Evolutionary conservation across 2,113 vertebrate genomes (phyloP).

Genomic region (Reinhardtius hippoglossoides): DNA sequence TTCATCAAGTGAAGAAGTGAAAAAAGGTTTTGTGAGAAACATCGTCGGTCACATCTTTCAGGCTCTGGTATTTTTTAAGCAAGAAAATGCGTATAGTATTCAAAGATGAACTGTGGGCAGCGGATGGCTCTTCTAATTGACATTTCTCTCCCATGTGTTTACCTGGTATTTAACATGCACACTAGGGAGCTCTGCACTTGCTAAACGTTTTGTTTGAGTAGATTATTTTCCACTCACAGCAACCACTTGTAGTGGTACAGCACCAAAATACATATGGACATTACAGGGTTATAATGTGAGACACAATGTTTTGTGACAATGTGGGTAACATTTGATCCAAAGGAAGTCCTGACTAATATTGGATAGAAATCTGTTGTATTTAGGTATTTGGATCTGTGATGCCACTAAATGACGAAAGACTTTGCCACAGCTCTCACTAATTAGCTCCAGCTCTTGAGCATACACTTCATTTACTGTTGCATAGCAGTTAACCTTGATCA

Average conservation of each 20-base stretch:
- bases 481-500: not conserved
- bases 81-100: not conserved
- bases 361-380: not conserved
- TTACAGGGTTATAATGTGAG: constrained; percentile 1
- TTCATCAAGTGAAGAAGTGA: constrained; percentile 17
- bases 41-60: constrained; percentile 8
- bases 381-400: not conserved
- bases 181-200: not conserved
- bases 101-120: constrained; percentile 12
- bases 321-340: constrained; percentile 3
- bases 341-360: not conserved
- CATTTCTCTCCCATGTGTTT: constrained; percentile 19
- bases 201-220: not conserved
- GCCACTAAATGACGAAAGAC: no score
- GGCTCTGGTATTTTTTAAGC: constrained; percentile 14
- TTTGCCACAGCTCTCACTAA: not conserved
- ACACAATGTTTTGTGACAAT: constrained; percentile 22
- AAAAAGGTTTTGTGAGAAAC: constrained; percentile 18
- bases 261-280: constrained; percentile 18
- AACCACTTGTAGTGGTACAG: constrained; percentile 26
- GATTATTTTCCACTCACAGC: constrained; percentile 24
- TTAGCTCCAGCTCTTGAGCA: not conserved
- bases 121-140: constrained; percentile 29
- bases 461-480: not conserved
- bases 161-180: constrained; percentile 24